Conservation (phyloP, 2,888 invertebrate genomes). For the Blastobasis adustella region DNA sequence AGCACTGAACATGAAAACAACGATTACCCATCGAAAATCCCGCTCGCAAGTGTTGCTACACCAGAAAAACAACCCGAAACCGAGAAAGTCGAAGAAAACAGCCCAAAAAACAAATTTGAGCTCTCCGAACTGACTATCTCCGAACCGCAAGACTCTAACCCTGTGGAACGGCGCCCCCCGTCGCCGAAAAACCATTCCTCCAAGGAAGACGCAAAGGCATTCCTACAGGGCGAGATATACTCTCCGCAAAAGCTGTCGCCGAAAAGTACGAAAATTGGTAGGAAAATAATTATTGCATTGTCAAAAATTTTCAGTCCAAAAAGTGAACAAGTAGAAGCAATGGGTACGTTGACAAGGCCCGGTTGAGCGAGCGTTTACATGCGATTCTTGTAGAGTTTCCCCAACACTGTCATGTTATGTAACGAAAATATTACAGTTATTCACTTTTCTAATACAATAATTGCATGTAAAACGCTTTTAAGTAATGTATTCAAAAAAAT, state of each 20-base stretch:
- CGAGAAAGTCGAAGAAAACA: slow-evolving; percentile 7
- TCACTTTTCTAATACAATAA: no score
- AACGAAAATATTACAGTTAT: no score
- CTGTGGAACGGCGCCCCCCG: slow-evolving; percentile 5
- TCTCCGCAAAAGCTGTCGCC: slow-evolving; percentile 20
- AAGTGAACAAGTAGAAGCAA: slow-evolving; percentile 8
- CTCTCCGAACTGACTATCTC: background rate
- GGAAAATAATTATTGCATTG: slow-evolving; percentile 31
- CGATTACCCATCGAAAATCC: slow-evolving; percentile 7
- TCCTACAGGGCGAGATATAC: slow-evolving; percentile 28
- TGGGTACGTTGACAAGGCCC: slow-evolving; percentile 15
- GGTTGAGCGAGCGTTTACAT: slow-evolving; percentile 2
- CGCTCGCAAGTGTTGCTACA: slow-evolving; percentile 21
- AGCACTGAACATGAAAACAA: slow-evolving; percentile 11
- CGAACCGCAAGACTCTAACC: slow-evolving; percentile 4
- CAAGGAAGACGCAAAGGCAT: slow-evolving; percentile 24
- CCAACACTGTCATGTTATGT: no score
- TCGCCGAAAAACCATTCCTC: slow-evolving; percentile 11
- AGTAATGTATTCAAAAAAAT: slow-evolving; percentile 9
- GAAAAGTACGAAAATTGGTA: slow-evolving; percentile 45
- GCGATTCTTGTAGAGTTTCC: slow-evolving; percentile 1
- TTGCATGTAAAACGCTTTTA: no score
- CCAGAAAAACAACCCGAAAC: slow-evolving; percentile 21
- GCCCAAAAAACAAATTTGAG: slow-evolving; percentile 2
- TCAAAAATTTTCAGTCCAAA: slow-evolving; percentile 23